Evolutionary conservation across 2,888 invertebrate genomes (phyloP), one percentile per base, ranked within the genome.

Genomic region (Listrodromus nycthemerus): DNA sequence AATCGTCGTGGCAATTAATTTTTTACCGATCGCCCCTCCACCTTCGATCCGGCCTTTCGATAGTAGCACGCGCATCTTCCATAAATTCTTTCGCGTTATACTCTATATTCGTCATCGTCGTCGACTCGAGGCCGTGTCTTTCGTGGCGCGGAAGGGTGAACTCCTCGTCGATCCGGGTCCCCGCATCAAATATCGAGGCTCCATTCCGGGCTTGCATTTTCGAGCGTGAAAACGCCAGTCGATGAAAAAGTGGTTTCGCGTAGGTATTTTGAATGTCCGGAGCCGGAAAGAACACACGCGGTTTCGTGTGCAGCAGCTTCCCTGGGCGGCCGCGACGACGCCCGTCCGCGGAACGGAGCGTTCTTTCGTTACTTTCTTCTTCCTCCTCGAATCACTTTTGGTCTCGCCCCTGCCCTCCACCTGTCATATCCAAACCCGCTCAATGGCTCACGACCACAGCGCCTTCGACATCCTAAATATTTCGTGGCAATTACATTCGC

Each of bases 1-100:
- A 89, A 90, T 89, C 89, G 90, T 87, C 13, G 87, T 90, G 91
- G 90, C 91, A 91, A 92, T 92, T 91, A 91, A 91, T 90, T 91
- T 91, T 91, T 91, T 89, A 86, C 76, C 83, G 77, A 82, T 50
- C 74, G 66, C 66, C 10, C 66, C 13, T 63, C 41, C 45, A 37
- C 10, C 30, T 50, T 65, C 65, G 65, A 65, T 52, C 75, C 52
- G 21, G 63, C 30, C 21, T 33, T 52, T 75, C 75, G 70, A 69
- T 50, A 24, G 70, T 65, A 30, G 50, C 50, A 45, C 48, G 41
- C 71, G 27, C 50, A 63, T 71, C 76, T 41, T 70, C 45, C 71
- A 77, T 71, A 71, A 77, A 82, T 73, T 76, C 77, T 77, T 67
- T 37, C 24, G 63, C 58, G n/a, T 77, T 82, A 73, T 77, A 77